phyloP scores from a whole-genome alignment of 2,888 invertebrate genomes.

The Linnaemya tessellans region DNA sequence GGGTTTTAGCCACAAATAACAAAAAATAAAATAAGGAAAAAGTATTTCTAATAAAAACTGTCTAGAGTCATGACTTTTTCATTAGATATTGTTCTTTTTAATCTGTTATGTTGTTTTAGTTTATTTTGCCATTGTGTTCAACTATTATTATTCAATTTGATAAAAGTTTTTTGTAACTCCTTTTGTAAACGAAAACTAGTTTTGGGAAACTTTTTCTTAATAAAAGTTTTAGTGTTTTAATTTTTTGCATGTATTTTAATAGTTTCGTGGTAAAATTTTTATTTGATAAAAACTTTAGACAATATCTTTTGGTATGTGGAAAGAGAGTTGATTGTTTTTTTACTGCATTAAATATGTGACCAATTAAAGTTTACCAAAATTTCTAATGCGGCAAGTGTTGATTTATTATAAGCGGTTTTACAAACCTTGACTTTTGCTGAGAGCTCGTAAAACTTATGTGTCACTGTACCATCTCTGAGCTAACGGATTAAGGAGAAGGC shows the following conservation, averaged over 20 bases:
- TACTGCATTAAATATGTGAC: too few species aligned
- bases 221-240: not conserved
- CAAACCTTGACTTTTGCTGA: too few species aligned
- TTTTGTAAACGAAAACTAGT: constrained; percentile 32
- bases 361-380: not conserved
- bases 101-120: constrained; percentile 8
- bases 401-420: too few species aligned
- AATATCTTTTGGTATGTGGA: too few species aligned
- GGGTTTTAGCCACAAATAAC: not conserved
- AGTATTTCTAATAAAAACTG: constrained; percentile 28
- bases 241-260: not conserved
- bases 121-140: constrained; percentile 41
- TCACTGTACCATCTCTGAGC: too few species aligned
- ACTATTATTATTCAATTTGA: constrained; percentile 64
- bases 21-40: not conserved
- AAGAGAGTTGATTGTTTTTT: too few species aligned
- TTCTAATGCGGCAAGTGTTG: too few species aligned
- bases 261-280: not conserved
- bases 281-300: too few species aligned
- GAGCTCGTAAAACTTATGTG: too few species aligned
- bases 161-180: constrained; percentile 21
- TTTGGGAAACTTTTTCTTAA: constrained; percentile 31
- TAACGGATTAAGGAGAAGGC: too few species aligned
- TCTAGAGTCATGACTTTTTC: constrained; percentile 66
- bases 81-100: constrained; percentile 39